Evolutionary conservation across 2,888 invertebrate species (phyloP).

Genomic region (Ephialtes manifestator): DNA sequence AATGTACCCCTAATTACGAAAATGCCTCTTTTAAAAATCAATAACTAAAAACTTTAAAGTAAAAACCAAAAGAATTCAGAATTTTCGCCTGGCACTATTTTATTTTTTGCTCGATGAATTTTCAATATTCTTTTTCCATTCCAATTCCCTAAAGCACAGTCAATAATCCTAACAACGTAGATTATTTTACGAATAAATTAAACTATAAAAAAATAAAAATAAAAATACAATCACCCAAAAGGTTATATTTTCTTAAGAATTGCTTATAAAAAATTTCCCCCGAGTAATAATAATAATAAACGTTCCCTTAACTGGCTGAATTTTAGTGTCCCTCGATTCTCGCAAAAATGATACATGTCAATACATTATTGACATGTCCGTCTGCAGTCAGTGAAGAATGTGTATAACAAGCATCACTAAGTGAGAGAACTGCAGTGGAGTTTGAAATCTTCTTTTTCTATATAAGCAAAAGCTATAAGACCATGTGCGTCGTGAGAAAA

Average conservation of each 20-base stretch:
- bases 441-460: constrained; percentile 39
- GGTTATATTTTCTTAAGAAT: background rate
- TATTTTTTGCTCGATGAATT: too few species aligned
- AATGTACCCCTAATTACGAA: too few species aligned
- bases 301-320: background rate
- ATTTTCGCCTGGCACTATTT: too few species aligned
- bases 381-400: background rate
- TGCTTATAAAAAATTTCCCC: background rate
- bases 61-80: too few species aligned
- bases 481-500: constrained; percentile 68
- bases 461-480: constrained; percentile 24
- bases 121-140: too few species aligned
- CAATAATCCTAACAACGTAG: too few species aligned
- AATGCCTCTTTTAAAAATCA: too few species aligned
- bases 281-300: background rate
- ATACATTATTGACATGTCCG: constrained; percentile 24
- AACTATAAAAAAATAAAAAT: background rate
- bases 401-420: constrained; percentile 19
- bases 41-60: too few species aligned
- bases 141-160: too few species aligned
- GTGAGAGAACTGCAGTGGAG: constrained; percentile 18
- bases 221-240: too few species aligned
- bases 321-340: background rate
- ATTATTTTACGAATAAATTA: background rate
- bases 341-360: background rate